Percentiles rank a stretch among this genome's conserved stretches.
phyloP scores from a whole-genome alignment of 2,888 invertebrate species.

The Sclerodermus sp. region DNA sequence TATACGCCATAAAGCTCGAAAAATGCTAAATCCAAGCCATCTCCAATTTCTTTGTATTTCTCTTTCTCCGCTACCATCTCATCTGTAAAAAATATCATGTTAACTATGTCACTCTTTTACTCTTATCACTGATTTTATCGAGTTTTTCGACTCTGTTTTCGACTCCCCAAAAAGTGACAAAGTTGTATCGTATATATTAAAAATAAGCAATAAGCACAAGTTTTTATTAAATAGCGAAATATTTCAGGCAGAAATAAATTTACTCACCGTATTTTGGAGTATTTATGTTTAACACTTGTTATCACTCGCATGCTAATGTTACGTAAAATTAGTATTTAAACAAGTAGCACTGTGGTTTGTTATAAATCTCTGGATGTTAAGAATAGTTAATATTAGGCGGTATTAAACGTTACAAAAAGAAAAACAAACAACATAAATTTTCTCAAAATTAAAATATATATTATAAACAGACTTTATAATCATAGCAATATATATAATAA shows the following conservation, averaged over 20 bases:
- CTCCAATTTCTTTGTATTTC: slow-evolving; percentile 88
- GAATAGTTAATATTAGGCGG: slow-evolving; percentile 12
- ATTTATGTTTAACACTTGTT: neutral
- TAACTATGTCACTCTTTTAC: too few species aligned
- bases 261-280: slow-evolving; percentile 14
- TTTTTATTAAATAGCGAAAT: slow-evolving; percentile 13
- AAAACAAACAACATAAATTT: slow-evolving; percentile 37
- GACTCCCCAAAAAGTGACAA: too few species aligned
- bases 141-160: too few species aligned
- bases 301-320: neutral
- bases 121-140: too few species aligned
- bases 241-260: slow-evolving; percentile 13
- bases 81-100: slow-evolving; percentile 64
- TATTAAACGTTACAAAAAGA: slow-evolving; percentile 25
- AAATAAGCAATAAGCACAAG: too few species aligned
- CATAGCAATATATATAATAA: slow-evolving; percentile 51
- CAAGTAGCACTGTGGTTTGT: neutral
- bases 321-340: neutral
- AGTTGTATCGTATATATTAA: too few species aligned
- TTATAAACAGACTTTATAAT: slow-evolving; percentile 57
- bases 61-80: slow-evolving; percentile 86
- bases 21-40: slow-evolving; percentile 92
- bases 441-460: slow-evolving; percentile 57
- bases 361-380: neutral
- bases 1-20: slow-evolving; percentile 68